Evolutionary conservation across 2,797 vertebrate genomes (phyloP), one percentile per base, ranked within the genome.

Genomic region (Sternotherus odoratus): DNA sequence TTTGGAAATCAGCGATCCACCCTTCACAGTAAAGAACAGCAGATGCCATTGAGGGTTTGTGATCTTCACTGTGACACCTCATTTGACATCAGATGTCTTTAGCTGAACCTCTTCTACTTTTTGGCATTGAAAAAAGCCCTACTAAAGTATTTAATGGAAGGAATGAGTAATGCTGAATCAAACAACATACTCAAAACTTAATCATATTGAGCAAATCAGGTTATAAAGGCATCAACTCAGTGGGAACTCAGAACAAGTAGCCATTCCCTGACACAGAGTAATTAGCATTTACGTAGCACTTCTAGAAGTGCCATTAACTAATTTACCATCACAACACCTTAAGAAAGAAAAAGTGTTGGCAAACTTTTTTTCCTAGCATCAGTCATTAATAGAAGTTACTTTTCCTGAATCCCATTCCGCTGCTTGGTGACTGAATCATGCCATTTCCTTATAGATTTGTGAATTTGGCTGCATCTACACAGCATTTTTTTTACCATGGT

Each of bases 201-300:
- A 82, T 82, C 48, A 66, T 82, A 33, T 50, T 36, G 46, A 82
- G 33, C 12, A 50, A 63, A 69, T 82, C 57, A 69, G 33, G 51
- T 82, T 82, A 66, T 17, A 82, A 82, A 82, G 50, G 48, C 60
- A 81, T 81, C 79, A 33, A 6, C 46, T 81, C 54, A 82, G 57
- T 15, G 33, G 48, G 48, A n/a, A 33, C 66, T 39, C 21, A 46
- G 72, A 82, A 49, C 80, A 66, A 82, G 21, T 69, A 49, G 60
- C 81, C 48, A 39, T 69, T 60, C 60, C 33, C 60, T 63, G 49
- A n/a, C 23, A 82, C 43, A 15, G 24, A 46, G 46, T 82, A 82
- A 24, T 69, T 82, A 63, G 81, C 33, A 69, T n/a, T 63, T 4
- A 24, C 21, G 63, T 82, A 63, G 48, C 48, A 49, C 81, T 82